A percentile compares a stretch with the other conserved stretches of the same genome.
phyloP scores from a whole-genome alignment of 2,888 invertebrate species.

The Tethea ocularis region DNA sequence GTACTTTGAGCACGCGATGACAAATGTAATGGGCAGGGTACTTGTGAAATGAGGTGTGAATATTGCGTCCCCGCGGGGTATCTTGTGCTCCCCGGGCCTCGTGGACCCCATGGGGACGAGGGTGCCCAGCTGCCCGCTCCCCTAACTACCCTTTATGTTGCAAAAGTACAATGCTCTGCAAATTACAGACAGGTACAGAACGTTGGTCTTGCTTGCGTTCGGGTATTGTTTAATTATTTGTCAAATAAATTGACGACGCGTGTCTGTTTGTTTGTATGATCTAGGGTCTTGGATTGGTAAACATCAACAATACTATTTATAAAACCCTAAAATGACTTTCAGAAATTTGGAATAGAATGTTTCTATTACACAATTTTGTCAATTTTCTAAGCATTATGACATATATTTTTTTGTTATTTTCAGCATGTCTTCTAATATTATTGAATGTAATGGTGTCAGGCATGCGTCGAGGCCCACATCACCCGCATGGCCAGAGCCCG shows the following conservation, averaged over 20 bases:
- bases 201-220: conserved; percentile 10
- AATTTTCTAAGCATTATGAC: not conserved
- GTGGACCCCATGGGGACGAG: conserved; percentile 55
- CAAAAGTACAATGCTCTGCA: conserved; percentile 59
- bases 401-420: conserved; percentile 16
- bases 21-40: conserved; percentile 69
- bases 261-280: conserved; percentile 30
- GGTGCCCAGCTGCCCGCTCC: conserved; percentile 61
- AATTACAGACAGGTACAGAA: conserved; percentile 70
- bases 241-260: conserved; percentile 53
- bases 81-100: conserved; percentile 35
- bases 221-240: conserved; percentile 49
- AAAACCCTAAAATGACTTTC: not conserved
- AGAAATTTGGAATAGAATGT: too few relatives aligned
- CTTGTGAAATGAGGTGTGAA: conserved; percentile 83
- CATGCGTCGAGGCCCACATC: conserved; percentile 71
- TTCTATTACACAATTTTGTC: too few relatives aligned
- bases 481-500: conserved; percentile 69
- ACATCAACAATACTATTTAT: not conserved
- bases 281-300: not conserved
- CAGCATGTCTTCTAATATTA: conserved; percentile 59
- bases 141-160: conserved; percentile 55
- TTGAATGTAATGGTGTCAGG: conserved; percentile 45
- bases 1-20: conserved; percentile 57
- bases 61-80: conserved; percentile 76